These are phyloP conservation scores for Tragelaphus scriptus DNA, from an alignment of 2,113 vertebrate species.

Conservation along the genomic window DNA sequence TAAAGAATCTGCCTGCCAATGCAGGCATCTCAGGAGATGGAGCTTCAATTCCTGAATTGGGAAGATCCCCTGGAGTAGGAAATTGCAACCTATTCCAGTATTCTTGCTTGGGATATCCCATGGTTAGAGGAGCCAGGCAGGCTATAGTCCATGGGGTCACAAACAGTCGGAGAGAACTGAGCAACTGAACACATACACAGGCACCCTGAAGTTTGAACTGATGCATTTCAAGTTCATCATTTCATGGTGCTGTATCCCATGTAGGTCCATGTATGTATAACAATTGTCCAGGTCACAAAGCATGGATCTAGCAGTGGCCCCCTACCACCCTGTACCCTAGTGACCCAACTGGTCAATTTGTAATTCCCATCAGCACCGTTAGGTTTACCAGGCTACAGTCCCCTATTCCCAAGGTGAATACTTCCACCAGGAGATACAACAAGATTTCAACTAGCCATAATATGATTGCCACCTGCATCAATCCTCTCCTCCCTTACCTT, in stretches of 20 bases:
- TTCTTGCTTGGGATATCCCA: background rate
- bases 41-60: background rate
- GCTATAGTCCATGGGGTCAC: background rate
- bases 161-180: accelerated
- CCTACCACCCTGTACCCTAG: background rate
- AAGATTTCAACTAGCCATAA: background rate
- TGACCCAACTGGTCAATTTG: background rate
- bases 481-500: background rate
- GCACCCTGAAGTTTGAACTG: background rate
- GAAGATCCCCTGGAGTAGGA: background rate
- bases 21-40: background rate
- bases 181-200: background rate
- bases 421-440: background rate
- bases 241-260: background rate
- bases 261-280: background rate
- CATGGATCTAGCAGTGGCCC: too few species aligned
- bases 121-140: background rate
- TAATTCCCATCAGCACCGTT: background rate
- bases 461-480: background rate
- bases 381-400: background rate
- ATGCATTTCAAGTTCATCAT: background rate
- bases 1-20: background rate
- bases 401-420: background rate
- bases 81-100: background rate
- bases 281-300: background rate